phyloP scores from a whole-genome alignment of 2,113 vertebrate genomes.

The Motacilla tschutschensis region DNA sequence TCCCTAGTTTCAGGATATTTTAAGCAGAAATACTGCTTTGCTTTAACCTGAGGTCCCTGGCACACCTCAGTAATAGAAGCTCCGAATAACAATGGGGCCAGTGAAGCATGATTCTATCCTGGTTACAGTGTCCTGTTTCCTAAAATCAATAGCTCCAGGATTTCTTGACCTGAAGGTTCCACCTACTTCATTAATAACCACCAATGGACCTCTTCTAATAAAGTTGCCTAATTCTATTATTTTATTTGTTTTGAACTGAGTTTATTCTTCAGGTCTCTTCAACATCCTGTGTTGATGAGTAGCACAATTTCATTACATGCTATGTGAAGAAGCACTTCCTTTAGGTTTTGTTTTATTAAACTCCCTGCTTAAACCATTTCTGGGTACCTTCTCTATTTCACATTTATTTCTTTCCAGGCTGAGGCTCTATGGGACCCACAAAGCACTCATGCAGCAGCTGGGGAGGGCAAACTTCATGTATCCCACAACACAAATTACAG shows the following conservation, averaged over 20 bases:
- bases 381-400: background rate
- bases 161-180: background rate
- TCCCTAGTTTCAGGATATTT: background rate
- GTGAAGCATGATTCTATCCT: background rate
- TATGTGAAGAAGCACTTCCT: conserved; percentile 27
- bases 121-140: background rate
- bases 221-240: conserved; percentile 30
- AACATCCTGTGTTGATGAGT: background rate
- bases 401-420: background rate
- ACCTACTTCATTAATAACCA: conserved; percentile 10
- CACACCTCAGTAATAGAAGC: background rate
- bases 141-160: background rate
- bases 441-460: background rate
- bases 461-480: background rate
- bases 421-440: background rate
- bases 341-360: background rate
- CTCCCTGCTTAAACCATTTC: background rate
- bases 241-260: conserved; percentile 8
- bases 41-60: background rate
- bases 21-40: background rate
- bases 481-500: background rate
- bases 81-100: background rate
- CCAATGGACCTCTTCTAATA: background rate
- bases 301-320: conserved; percentile 19
- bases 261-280: conserved; percentile 20